Evolutionary conservation across 2,797 vertebrate species (phyloP).

Genomic region (Mus spretus): DNA sequence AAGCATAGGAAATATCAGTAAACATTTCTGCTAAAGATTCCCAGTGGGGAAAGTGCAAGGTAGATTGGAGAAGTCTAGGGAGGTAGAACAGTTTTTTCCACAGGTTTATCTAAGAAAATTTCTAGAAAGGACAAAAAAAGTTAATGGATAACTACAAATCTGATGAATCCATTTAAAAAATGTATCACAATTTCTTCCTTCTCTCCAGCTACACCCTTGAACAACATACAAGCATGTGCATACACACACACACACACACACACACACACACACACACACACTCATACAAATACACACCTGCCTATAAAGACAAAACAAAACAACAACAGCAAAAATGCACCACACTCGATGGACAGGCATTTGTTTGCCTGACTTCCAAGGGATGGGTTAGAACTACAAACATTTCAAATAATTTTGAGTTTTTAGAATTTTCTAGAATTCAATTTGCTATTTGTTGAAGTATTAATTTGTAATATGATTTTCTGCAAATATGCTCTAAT

Average conservation of each 20-base stretch:
- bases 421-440: slow-evolving; percentile 21
- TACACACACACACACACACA: neutral
- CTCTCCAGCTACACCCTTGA: neutral
- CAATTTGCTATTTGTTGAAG: neutral
- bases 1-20: neutral
- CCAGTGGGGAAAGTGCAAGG: neutral
- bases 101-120: neutral
- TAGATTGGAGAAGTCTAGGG: neutral
- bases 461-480: neutral
- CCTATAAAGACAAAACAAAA: neutral
- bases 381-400: neutral
- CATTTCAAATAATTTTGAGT: neutral
- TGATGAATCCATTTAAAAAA: neutral
- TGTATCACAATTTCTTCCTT: neutral
- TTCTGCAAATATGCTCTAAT: neutral
- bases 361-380: neutral
- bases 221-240: neutral
- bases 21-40: neutral
- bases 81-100: neutral
- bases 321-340: neutral
- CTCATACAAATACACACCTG: neutral
- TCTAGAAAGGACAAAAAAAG: neutral
- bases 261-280: neutral
- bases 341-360: neutral
- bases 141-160: neutral